Base-by-base conservation (phyloP, 2,888 invertebrate species). In the Tetrapedia diversipes region DNA sequence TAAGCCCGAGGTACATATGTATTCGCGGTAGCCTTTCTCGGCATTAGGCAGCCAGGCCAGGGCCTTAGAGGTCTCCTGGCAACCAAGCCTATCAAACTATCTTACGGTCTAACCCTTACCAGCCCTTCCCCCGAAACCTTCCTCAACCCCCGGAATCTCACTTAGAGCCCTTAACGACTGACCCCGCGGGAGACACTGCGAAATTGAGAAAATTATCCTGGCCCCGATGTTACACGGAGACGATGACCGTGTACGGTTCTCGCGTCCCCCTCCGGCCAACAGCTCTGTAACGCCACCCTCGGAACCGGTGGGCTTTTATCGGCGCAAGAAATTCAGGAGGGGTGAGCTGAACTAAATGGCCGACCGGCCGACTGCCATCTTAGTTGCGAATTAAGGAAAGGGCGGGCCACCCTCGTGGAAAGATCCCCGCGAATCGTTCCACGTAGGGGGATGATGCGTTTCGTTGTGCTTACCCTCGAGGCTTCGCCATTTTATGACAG, bases 181-280 rank as follows among this genome's bases (percentile, higher is more conserved):
- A 89, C 87, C 91, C 90, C 89, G 88, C 86, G 91, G 90, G 91
- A 91, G 89, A 89, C 88, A 88, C 90, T 86, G 87, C 86, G 89
- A 91, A 91, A 91, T 91, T 91, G 91, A 91, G 91, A 91, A 91
- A 91, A 91, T 91, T 91, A 91, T 91, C 90, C 91, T 86, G 82
- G 76, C 74, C 84, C 74, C 82, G 71, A 84, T 84, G 88, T 89
- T 89, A 88, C 87, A 87, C 71, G 60, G 87, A 90, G 87, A 89
- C 87, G 89, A 88, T 87, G 85, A 82, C 88, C n/a, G n/a, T 86
- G 75, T 85, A 82, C 86, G 82, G 59, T 84, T 76, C 82, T 65
- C 82, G 45, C 79, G 53, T 71, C 61, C 54, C 79, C 43, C 47
- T 49, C 16, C 39, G 22, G 41, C 34, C 16, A n/a, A n/a, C n/a